Percentiles rank a stretch among this genome's conserved stretches.
phyloP scores from a whole-genome alignment of 2,888 invertebrate species.

The Odontothrips loti region DNA sequence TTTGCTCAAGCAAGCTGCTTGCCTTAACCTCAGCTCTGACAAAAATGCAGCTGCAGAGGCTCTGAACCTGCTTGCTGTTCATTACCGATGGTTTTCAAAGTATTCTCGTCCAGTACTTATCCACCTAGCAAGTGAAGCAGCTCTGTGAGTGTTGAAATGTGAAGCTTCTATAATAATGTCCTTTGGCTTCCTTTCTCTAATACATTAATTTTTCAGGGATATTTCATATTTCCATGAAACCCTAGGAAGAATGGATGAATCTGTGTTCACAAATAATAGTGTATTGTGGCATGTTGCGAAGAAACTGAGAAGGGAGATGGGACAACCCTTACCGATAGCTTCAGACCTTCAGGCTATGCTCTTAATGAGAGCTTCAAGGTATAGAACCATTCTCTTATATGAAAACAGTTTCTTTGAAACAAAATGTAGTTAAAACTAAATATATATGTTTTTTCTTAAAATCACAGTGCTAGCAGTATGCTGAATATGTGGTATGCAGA shows the following conservation, averaged over 20 bases:
- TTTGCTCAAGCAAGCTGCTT: neutral
- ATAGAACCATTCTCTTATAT: neutral
- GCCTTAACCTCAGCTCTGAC: slow-evolving; percentile 44
- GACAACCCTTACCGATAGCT: slow-evolving; percentile 37
- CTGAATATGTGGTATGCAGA: neutral
- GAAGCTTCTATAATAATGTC: neutral
- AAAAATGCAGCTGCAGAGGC: slow-evolving; percentile 49
- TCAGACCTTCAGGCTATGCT: slow-evolving; percentile 35
- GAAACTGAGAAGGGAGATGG: slow-evolving; percentile 33
- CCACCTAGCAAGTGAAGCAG: slow-evolving; percentile 28
- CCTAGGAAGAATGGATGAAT: slow-evolving; percentile 32
- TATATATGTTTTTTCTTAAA: neutral
- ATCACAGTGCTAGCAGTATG: neutral
- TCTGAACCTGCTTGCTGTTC: slow-evolving; percentile 59
- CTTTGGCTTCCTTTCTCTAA: neutral
- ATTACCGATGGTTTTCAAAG: slow-evolving; percentile 71
- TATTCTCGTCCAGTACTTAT: slow-evolving; percentile 49
- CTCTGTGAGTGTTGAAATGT: neutral
- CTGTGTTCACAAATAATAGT: slow-evolving; percentile 21
- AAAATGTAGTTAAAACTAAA: too few species aligned
- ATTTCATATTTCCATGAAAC: neutral
- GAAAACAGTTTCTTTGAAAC: neutral
- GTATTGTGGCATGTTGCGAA: slow-evolving; percentile 36
- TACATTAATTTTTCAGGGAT: neutral
- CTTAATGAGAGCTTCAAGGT: slow-evolving; percentile 33